Conservation (phyloP, 1,140 invertebrate genomes). For the Teleopsis dalmanni region DNA sequence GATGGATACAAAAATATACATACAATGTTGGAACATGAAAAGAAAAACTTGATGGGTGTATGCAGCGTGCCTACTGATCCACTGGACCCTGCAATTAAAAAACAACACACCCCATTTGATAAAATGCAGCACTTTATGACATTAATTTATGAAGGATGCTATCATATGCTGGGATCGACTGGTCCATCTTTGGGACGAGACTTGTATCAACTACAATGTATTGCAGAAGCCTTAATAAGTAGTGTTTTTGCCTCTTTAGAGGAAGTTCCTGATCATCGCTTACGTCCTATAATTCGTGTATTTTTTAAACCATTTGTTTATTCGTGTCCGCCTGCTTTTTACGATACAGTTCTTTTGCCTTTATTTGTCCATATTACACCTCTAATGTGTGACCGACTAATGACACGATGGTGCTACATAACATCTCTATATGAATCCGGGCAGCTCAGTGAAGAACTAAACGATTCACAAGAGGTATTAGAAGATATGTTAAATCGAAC, state of each 20-base stretch:
- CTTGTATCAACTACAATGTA: slow-evolving; percentile 64
- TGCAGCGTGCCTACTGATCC: slow-evolving; percentile 46
- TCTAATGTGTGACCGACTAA: slow-evolving; percentile 69
- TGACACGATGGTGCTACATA: slow-evolving; percentile 70
- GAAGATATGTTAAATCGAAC: slow-evolving; percentile 82
- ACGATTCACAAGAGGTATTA: slow-evolving; percentile 78
- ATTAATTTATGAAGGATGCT: slow-evolving; percentile 62
- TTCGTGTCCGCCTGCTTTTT: slow-evolving; percentile 71
- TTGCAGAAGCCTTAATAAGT: slow-evolving; percentile 55
- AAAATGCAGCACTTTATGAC: slow-evolving; percentile 76
- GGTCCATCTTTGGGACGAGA: slow-evolving; percentile 73
- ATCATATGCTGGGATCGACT: slow-evolving; percentile 69
- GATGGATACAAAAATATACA: slow-evolving; percentile 63
- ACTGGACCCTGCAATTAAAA: slow-evolving; percentile 44
- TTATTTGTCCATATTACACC: slow-evolving; percentile 68
- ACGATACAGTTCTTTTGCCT: slow-evolving; percentile 66
- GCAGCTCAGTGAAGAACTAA: slow-evolving; percentile 64
- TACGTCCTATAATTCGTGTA: slow-evolving; percentile 71
- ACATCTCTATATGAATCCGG: slow-evolving; percentile 65
- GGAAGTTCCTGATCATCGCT: slow-evolving; percentile 73
- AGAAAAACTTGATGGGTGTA: slow-evolving; percentile 57
- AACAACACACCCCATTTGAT: slow-evolving; percentile 54
- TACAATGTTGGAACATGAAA: slow-evolving; percentile 63
- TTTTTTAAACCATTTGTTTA: slow-evolving; percentile 81
- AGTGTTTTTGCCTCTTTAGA: slow-evolving; percentile 65